Conservation (phyloP, 2,797 vertebrate genomes). For the Bryconaethiops microstoma region DNA sequence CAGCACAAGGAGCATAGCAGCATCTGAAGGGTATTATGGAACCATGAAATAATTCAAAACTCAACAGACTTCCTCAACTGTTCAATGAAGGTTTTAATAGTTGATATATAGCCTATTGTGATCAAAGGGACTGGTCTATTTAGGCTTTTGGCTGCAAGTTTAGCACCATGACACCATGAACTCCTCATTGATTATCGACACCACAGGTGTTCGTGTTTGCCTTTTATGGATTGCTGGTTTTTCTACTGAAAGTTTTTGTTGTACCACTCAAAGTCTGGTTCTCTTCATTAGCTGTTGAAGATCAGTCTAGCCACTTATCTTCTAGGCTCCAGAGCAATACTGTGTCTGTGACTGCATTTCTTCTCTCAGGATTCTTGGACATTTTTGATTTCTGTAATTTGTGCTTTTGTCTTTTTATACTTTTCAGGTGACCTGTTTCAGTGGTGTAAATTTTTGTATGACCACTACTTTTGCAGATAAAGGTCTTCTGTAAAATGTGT, state of each 20-base stretch:
- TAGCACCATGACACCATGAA: conserved; percentile 17
- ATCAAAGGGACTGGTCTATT: conserved; percentile 8
- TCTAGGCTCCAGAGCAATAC: conserved; percentile 67
- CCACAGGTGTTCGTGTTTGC: conserved; percentile 20
- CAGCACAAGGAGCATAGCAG: conserved; percentile 3
- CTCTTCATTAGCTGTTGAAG: conserved; percentile 54
- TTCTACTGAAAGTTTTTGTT: conserved; percentile 44
- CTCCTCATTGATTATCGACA: conserved; percentile 26
- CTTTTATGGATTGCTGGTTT: background rate
- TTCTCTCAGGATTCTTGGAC: conserved; percentile 73
- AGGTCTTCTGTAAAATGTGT: conserved; percentile 22
- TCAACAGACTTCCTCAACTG: conserved; percentile 7
- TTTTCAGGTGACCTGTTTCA: conserved; percentile 59
- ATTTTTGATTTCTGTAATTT: conserved; percentile 47
- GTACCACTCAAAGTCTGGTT: conserved; percentile 47
- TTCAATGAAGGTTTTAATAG: conserved; percentile 27
- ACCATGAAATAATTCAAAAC: conserved; percentile 4
- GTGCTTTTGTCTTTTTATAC: conserved; percentile 51
- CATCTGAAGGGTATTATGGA: conserved; percentile 15
- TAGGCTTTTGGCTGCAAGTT: conserved; percentile 26
- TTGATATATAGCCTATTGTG: conserved; percentile 1
- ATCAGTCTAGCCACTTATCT: conserved; percentile 46
- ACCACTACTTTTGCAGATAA: conserved; percentile 59
- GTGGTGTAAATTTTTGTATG: conserved; percentile 55
- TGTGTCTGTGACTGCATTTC: conserved; percentile 69